Evolutionary conservation across 2,113 vertebrate genomes (phyloP), one percentile per base, ranked within the genome.

Genomic region (Varanus komodoensis): DNA sequence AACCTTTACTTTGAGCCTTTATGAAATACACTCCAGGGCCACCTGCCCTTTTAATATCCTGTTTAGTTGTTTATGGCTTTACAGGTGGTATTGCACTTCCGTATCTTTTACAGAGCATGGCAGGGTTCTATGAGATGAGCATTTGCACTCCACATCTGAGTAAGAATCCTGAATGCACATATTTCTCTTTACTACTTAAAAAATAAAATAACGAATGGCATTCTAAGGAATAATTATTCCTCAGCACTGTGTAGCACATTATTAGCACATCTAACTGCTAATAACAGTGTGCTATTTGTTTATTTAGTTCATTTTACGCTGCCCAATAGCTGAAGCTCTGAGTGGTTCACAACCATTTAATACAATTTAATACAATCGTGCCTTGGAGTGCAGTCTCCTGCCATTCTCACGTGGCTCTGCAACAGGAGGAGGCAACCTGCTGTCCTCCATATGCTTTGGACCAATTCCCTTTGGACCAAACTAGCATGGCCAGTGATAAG

Each of bases 1-100:
- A 84, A n/a, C 92, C 75, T 91, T 94, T 67, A 68, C 52, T 91
- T 44, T 78, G 90, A 90, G 78, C 81, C 67, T 71, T 92, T 44
- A 1, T 69, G 78, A 88, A 68, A 92, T 87, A 23, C 85, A 83
- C 7, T 12, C 85, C 54, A 77, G 50, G 87, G 77, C 86, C 48
- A 23, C 88, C 57, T 84, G 12, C 57, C n/a, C 57, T 38, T 38
- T 91, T 89, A 92, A 64, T 85, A 8, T 83, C 12, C 87, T 80
- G 82, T 83, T 48, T 88, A 75, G 77, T 48, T 87, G 32, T 90
- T 93, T 67, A 6, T 92, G 87, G 84, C 87, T 79, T 93, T 89
- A 84, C 34, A 84, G 38, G 52, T 91, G 77, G 90, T 73, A 87
- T 91, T 88, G 78, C 73, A 71, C 2, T 89, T 50, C 57, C 44